Conservation (phyloP, 1,140 invertebrate genomes). For the Wiebesia pumilae region DNA sequence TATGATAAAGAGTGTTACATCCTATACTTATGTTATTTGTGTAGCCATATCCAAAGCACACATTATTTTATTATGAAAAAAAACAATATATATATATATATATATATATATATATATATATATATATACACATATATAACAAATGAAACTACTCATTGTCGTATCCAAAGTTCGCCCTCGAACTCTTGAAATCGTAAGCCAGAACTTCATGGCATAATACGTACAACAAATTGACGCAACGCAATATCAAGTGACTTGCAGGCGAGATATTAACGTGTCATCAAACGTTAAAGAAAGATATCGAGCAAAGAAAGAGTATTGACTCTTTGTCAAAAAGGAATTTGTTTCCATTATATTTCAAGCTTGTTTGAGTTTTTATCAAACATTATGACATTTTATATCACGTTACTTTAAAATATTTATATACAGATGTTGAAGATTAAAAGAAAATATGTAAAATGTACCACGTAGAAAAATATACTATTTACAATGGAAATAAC, state of each 20-base stretch:
- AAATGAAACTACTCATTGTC: not conserved
- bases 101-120: too few relatives aligned
- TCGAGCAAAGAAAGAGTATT: not conserved
- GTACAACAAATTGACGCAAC: not conserved
- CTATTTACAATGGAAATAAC: not conserved
- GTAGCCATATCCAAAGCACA: not conserved
- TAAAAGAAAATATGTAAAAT: not conserved
- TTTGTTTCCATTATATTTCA: not conserved
- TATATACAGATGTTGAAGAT: not conserved
- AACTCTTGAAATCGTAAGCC: not conserved
- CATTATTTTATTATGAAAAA: not conserved
- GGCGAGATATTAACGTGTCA: not conserved
- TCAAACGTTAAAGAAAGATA: not conserved
- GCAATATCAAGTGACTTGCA: not conserved
- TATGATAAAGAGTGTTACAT: not conserved
- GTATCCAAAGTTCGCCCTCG: not conserved
- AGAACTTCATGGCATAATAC: not conserved
- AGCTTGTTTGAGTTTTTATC: not conserved
- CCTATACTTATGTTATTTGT: not conserved
- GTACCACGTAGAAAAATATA: not conserved
- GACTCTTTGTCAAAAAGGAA: not conserved
- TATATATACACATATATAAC: too few relatives aligned
- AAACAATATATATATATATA: too few relatives aligned
- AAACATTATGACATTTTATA: slow-evolving; percentile 1
- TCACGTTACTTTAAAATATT: not conserved